Evolutionary conservation across 2,797 vertebrate species (phyloP).

Genomic region (Chelon auratus): DNA sequence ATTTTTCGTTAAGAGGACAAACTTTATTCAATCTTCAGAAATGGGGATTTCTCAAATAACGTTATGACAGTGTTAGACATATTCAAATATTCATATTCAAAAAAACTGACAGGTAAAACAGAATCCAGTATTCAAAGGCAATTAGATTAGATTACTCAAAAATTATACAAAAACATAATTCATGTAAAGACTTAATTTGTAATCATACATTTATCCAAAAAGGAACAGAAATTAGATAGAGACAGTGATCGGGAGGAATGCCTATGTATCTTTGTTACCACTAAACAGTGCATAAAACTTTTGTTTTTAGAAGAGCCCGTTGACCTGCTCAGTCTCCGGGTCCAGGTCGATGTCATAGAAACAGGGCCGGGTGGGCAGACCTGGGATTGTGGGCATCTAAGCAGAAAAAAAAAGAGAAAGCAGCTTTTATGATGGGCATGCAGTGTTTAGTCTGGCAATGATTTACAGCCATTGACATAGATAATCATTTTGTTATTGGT

Average conservation of each 20-base stretch:
- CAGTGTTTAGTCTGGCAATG: no score
- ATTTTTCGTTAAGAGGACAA: slow-evolving; percentile 5
- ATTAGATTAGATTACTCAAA: background rate
- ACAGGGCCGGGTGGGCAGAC: slow-evolving; percentile 96
- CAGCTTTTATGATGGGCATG: background rate
- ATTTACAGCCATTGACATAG: no score
- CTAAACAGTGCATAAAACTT: slow-evolving; percentile 2
- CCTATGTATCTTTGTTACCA: slow-evolving; percentile 43
- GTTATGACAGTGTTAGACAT: slow-evolving; percentile 6
- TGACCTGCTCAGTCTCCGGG: slow-evolving; percentile 90
- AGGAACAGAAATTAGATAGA: background rate
- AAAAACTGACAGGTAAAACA: background rate
- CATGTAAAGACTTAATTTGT: background rate
- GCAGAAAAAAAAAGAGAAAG: slow-evolving; percentile 2
- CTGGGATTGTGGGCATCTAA: slow-evolving; percentile 98
- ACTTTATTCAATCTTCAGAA: slow-evolving; percentile 45
- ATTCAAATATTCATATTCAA: background rate
- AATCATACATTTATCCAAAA: background rate
- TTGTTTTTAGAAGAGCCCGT: slow-evolving; percentile 90
- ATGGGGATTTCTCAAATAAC: background rate
- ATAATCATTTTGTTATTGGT: no score
- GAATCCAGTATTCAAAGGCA: background rate
- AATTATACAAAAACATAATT: slow-evolving; percentile 7
- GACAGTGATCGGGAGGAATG: background rate
- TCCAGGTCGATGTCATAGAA: slow-evolving; percentile 99